Evolutionary conservation across 2,113 vertebrate genomes (phyloP).

Genomic region (Pteropus alecto): DNA sequence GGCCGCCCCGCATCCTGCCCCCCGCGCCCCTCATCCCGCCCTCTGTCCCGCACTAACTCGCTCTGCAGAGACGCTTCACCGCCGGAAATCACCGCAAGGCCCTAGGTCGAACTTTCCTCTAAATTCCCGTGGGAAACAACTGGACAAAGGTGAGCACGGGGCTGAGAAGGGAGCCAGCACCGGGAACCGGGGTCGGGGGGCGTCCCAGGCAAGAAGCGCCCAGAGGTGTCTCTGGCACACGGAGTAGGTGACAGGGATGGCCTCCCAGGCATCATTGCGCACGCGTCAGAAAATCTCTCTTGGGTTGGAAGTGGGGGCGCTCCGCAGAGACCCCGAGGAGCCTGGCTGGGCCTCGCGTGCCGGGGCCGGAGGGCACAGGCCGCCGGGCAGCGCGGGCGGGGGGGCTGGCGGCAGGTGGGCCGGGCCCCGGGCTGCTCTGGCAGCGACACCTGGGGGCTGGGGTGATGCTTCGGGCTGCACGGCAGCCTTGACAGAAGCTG

Average conservation of each 20-base stretch:
- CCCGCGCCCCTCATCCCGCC: background rate
- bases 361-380: fast-evolving
- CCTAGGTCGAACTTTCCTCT: background rate
- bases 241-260: fast-evolving
- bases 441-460: no score
- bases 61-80: background rate
- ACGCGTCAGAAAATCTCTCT: background rate
- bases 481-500: fast-evolving
- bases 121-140: background rate
- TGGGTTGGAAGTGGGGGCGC: background rate
- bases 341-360: background rate
- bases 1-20: no score
- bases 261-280: fast-evolving
- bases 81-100: no score
- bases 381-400: fast-evolving
- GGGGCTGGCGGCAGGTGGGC: background rate
- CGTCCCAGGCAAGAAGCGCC: background rate
- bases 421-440: fast-evolving
- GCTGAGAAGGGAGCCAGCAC: fast-evolving
- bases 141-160: fast-evolving
- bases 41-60: no score
- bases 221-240: background rate
- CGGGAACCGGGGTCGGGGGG: background rate
- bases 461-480: no score
- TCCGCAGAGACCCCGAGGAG: no score